phyloP scores from a whole-genome alignment of 1,140 invertebrate genomes.

The Lepidostoma basale region DNA sequence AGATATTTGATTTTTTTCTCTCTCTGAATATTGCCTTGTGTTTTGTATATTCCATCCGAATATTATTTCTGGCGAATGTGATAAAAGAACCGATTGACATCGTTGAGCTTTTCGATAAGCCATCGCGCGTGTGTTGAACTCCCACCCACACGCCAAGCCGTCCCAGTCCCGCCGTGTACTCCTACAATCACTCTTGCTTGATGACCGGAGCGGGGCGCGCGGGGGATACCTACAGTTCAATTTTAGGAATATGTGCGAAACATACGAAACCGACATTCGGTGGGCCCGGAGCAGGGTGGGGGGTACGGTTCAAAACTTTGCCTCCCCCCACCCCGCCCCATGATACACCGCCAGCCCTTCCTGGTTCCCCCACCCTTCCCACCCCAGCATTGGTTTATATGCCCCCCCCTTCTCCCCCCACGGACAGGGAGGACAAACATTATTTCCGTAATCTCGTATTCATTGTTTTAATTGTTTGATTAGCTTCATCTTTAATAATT shows the following conservation, averaged over 20 bases:
- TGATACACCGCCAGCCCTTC: not conserved
- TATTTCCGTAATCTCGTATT: too few relatives aligned
- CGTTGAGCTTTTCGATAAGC: not conserved
- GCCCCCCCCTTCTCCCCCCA: not conserved
- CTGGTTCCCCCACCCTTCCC: not conserved
- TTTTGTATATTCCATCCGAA: not conserved
- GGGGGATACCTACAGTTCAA: conserved; percentile 42
- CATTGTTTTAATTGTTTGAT: too few relatives aligned
- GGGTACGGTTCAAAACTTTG: not conserved
- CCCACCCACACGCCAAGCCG: not conserved
- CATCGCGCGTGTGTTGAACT: not conserved
- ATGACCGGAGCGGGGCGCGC: conserved; percentile 41
- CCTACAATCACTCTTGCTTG: conserved; percentile 18
- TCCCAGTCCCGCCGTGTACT: not conserved
- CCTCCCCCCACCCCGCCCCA: not conserved
- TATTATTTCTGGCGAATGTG: not conserved
- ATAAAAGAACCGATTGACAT: not conserved
- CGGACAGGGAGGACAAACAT: not conserved
- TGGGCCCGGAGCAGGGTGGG: not conserved
- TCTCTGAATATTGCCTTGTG: too few relatives aligned
- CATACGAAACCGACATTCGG: conserved; percentile 23
- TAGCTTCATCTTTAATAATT: too few relatives aligned
- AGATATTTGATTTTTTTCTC: too few relatives aligned
- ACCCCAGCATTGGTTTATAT: not conserved
- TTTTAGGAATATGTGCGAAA: conserved; percentile 29